Conservation (phyloP, 2,888 invertebrate species). For the Crepidodera aurea region DNA sequence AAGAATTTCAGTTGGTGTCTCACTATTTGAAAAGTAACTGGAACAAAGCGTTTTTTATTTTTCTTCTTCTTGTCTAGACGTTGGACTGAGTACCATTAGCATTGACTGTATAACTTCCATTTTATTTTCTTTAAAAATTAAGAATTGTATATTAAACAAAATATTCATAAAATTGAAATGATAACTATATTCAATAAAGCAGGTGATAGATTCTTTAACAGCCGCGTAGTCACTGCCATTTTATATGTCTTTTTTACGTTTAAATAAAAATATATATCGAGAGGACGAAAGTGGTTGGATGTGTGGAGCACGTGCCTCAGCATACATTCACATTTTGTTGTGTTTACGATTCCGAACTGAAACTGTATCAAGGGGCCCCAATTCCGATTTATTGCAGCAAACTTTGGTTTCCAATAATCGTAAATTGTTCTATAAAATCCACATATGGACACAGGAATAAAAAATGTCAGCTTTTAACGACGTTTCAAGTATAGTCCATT, state of each 20-base stretch:
- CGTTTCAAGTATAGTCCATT: background rate
- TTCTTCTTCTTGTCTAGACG: too few relatives aligned
- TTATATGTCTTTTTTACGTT: constrained; percentile 22
- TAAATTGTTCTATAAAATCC: constrained; percentile 59
- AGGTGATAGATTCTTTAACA: too few relatives aligned
- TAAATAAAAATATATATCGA: constrained; percentile 29
- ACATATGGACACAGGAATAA: constrained; percentile 56
- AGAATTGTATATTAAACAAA: too few relatives aligned
- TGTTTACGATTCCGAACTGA: constrained; percentile 52
- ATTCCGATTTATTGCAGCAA: constrained; percentile 56
- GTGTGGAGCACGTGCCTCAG: constrained; percentile 46
- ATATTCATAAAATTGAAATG: too few relatives aligned
- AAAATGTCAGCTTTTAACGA: constrained; percentile 55
- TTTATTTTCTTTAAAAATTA: too few relatives aligned
- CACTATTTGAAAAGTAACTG: too few relatives aligned
- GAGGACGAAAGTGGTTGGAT: constrained; percentile 23
- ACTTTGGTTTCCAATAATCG: constrained; percentile 59
- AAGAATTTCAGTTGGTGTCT: too few relatives aligned
- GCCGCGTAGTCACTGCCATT: background rate
- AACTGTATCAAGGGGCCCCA: constrained; percentile 51
- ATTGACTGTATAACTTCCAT: too few relatives aligned
- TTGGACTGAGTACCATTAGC: too few relatives aligned
- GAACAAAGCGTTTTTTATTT: too few relatives aligned
- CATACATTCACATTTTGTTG: constrained; percentile 46
- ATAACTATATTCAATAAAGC: too few relatives aligned